Evolutionary conservation across 37 sponge, comb jelly and placozoan species (phyloP).

Genomic region (Amphimedon queenslandica): DNA sequence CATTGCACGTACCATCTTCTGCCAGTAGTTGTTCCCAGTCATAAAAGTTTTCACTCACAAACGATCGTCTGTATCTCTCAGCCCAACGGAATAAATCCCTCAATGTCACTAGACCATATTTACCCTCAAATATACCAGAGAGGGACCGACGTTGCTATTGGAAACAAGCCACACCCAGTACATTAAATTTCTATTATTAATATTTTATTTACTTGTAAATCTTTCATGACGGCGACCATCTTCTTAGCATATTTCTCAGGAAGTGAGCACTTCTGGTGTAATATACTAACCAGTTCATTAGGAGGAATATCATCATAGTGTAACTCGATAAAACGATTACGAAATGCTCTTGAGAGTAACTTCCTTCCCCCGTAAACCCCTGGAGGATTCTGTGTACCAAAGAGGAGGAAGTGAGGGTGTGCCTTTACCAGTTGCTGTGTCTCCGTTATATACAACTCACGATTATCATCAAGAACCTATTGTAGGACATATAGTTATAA

Average conservation of each 20-base stretch:
- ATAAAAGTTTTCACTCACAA: conserved; percentile 21
- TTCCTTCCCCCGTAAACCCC: conserved; percentile 92
- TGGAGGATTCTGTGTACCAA: conserved; percentile 99
- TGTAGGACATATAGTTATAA: not conserved
- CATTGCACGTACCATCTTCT: conserved; percentile 97
- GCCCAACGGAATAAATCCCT: conserved; percentile 98
- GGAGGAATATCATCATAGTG: conserved; percentile 95
- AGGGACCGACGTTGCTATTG: conserved; percentile 50
- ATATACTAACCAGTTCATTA: conserved; percentile 75
- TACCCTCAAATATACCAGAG: conserved; percentile 96
- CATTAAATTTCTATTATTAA: not conserved
- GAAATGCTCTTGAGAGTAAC: conserved; percentile 93
- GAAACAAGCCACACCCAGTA: not conserved
- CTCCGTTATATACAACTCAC: conserved; percentile 95
- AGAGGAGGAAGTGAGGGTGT: conserved; percentile 87
- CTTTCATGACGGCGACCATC: conserved; percentile 91
- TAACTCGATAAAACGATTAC: conserved; percentile 96
- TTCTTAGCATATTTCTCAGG: conserved; percentile 87
- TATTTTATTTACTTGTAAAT: conserved; percentile 63
- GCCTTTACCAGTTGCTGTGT: conserved; percentile 88
- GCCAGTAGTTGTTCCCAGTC: conserved; percentile 99
- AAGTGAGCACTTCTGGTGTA: conserved; percentile 68
- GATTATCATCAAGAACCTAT: conserved; percentile 95
- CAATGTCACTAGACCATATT: conserved; percentile 93
- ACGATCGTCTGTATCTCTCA: conserved; percentile 75